phyloP scores from a whole-genome alignment of 2,888 invertebrate genomes.

The Drosophila subquinaria region DNA sequence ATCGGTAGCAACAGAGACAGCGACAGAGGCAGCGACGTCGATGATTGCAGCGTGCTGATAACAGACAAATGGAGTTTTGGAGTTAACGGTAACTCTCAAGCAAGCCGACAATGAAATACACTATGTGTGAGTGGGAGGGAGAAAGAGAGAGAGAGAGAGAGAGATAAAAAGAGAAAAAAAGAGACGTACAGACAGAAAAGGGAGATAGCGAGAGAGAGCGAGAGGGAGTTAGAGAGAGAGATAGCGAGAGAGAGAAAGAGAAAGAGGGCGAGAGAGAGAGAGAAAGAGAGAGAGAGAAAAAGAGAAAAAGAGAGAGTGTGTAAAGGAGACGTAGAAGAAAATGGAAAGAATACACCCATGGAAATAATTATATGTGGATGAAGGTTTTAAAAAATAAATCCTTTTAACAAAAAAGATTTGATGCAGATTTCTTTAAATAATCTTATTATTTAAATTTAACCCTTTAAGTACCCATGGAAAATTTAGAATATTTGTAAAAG shows the following conservation, averaged over 20 bases:
- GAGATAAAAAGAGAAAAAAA: not conserved
- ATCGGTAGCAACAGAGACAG: conserved; percentile 6
- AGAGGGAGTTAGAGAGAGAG: not conserved
- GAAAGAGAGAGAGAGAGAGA: not conserved
- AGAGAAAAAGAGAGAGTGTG: not conserved
- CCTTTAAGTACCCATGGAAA: too few relatives aligned
- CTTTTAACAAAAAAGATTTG: too few relatives aligned
- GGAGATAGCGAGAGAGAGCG: too few relatives aligned
- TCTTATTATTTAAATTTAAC: too few relatives aligned
- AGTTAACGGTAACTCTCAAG: not conserved
- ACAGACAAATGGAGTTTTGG: conserved; percentile 30
- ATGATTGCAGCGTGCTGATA: conserved; percentile 54
- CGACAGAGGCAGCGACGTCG: conserved; percentile 28
- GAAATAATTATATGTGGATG: too few relatives aligned
- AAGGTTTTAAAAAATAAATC: too few relatives aligned
- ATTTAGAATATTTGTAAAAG: too few relatives aligned
- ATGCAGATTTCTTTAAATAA: too few relatives aligned
- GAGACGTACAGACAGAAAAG: not conserved
- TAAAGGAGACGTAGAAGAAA: not conserved
- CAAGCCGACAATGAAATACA: not conserved
- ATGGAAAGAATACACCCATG: not conserved
- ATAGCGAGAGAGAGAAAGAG: not conserved
- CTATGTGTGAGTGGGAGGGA: not conserved
- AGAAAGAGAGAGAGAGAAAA: not conserved
- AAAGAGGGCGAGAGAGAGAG: not conserved